Conservation (phyloP, 92 coral and sea anemone genomes). For the Actinostola sp. region DNA sequence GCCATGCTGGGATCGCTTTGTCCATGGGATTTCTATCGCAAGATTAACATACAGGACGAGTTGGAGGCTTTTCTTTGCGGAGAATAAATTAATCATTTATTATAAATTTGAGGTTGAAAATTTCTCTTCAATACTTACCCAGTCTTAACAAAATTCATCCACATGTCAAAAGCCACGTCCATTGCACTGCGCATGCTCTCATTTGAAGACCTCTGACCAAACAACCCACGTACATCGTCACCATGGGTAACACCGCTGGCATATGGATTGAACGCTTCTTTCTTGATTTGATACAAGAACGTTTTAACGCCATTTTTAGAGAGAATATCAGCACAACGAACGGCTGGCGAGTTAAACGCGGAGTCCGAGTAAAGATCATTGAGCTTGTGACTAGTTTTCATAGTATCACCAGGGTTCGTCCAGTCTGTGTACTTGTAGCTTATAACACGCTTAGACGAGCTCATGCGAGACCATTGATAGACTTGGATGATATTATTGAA, state of each 20-base stretch:
- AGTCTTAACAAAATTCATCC: constrained; percentile 21
- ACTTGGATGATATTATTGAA: background rate
- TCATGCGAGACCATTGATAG: background rate
- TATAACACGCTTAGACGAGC: background rate
- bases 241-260: constrained; percentile 20
- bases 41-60: no score
- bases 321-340: constrained; percentile 19
- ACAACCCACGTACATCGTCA: constrained; percentile 31
- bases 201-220: constrained; percentile 12
- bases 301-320: constrained; percentile 3
- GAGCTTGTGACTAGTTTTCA: constrained; percentile 4
- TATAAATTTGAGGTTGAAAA: rapidly evolving
- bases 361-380: constrained; percentile 24
- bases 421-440: constrained; percentile 36
- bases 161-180: constrained; percentile 21
- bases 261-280: background rate
- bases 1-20: constrained; percentile 10
- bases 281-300: constrained; percentile 24
- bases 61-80: background rate
- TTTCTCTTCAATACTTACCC: constrained; percentile 18
- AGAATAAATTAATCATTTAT: background rate
- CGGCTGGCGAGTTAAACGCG: constrained; percentile 26
- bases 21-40: background rate
- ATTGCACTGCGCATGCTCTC: constrained; percentile 7
- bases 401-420: constrained; percentile 8